Conservation (phyloP, 2,888 invertebrate species). For the Cheiracanthium punctorium region DNA sequence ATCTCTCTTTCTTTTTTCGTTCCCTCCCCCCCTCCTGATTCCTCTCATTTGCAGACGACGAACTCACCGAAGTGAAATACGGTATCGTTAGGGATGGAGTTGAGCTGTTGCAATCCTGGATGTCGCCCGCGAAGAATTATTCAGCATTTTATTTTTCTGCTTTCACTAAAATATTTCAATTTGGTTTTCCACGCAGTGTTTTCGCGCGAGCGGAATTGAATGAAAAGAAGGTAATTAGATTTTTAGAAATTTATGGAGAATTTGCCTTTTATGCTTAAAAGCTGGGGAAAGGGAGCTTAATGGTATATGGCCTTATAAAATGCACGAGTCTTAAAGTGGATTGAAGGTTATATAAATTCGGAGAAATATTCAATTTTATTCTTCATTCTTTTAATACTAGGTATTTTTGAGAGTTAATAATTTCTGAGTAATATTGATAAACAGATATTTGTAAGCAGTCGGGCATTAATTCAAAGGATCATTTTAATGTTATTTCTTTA, state of each 20-base stretch:
- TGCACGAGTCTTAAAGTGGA: not conserved
- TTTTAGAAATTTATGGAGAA: slow-evolving; percentile 23
- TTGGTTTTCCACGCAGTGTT: not conserved
- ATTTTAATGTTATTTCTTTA: too few species aligned
- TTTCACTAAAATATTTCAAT: slow-evolving; percentile 23
- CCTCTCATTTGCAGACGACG: slow-evolving; percentile 16
- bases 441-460: too few species aligned
- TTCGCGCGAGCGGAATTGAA: slow-evolving; percentile 20
- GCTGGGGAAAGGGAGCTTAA: slow-evolving; percentile 21
- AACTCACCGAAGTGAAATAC: slow-evolving; percentile 26
- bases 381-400: not conserved
- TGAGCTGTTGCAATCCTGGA: not conserved
- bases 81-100: slow-evolving; percentile 9
- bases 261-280: slow-evolving; percentile 2
- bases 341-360: not conserved
- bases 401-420: not conserved
- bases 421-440: too few species aligned
- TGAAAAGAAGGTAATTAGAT: slow-evolving; percentile 28
- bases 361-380: not conserved
- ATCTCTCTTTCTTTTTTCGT: slow-evolving; percentile 1
- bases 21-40: not conserved
- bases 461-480: too few species aligned
- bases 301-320: not conserved
- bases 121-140: not conserved
- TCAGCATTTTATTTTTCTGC: not conserved